Evolutionary conservation across 2,113 vertebrate species (phyloP), one percentile per base, ranked within the genome.

Genomic region (Pan paniscus): DNA sequence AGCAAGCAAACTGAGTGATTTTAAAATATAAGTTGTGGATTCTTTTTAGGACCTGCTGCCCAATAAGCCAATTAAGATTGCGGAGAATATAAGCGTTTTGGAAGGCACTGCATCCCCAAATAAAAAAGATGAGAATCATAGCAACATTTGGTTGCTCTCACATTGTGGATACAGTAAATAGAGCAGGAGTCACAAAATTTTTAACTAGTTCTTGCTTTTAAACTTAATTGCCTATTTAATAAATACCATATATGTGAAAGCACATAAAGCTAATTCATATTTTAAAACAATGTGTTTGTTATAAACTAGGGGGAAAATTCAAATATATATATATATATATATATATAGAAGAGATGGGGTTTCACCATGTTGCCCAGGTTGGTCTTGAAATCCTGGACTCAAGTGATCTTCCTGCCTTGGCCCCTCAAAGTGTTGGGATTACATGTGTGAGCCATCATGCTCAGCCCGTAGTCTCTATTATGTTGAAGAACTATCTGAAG

Each of bases 401-500:
- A 64, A 64, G 61, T 30, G 27, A 64, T 13, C 27, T 30, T 64
- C 27, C 61, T 64, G 27, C 61, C 27, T 64, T 32, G 27, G 27
- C 12, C 61, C 27, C 27, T 30, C 61, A 64, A 64, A 64, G 27
- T 64, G 5, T 61, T 30, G 59, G 25, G 25, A 61, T 61, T 61
- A 61, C 59, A 61, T 4, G 5, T 61, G 11, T 27, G 10, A 64
- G 61, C 61, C 61, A 64, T 27, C 61, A 64, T 32, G 27, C 5
- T 64, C 61, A 64, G 61, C 27, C 70, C 43, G 1, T 43, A n/a
- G 11, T 64, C 22, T 68, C 73, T 48, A 78, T 25, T 79, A 17
- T 73, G 32, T 59, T 83, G 64, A 89, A 85, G 22, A 92, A 50
- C 16, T 73, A 78, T 9, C 25, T 86, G 73, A 89, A 95, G 22